Evolutionary conservation across 2,888 invertebrate genomes (phyloP).

Genomic region (Cephus spinipes): DNA sequence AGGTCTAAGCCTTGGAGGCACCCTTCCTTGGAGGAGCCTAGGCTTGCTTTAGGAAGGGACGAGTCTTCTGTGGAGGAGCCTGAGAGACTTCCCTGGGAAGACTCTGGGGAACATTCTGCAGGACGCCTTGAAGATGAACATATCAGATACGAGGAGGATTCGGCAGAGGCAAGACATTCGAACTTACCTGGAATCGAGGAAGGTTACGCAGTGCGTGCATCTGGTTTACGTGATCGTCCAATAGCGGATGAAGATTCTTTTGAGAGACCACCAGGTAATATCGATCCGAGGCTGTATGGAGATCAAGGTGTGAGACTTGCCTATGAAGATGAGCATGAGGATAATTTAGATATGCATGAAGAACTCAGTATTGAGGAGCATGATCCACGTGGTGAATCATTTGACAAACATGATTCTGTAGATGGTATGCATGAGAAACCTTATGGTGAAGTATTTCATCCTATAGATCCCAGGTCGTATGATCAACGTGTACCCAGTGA

Average conservation of each 20-base stretch:
- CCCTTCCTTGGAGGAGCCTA: constrained; percentile 57
- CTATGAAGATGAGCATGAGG: constrained; percentile 11
- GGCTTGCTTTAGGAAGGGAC: constrained; percentile 47
- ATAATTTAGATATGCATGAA: constrained; percentile 3
- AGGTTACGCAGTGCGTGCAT: neutral
- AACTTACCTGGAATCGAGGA: neutral
- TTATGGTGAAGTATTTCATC: constrained; percentile 38
- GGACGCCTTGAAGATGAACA: neutral
- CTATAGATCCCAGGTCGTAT: constrained; percentile 45
- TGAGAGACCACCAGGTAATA: constrained; percentile 32
- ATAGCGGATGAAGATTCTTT: constrained; percentile 37
- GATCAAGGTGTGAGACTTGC: constrained; percentile 31
- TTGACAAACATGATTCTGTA: constrained; percentile 1
- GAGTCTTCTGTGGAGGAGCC: constrained; percentile 39
- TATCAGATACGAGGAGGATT: neutral
- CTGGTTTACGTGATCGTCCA: constrained; percentile 6
- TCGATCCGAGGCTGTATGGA: constrained; percentile 50
- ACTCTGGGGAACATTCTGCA: constrained; percentile 23
- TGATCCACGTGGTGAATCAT: constrained; percentile 11
- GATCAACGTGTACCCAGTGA: constrained; percentile 39
- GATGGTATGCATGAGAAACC: constrained; percentile 4
- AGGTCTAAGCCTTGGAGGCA: constrained; percentile 59
- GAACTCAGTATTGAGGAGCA: constrained; percentile 11
- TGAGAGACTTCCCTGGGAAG: constrained; percentile 37
- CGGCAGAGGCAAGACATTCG: neutral